A percentile compares a stretch with the other conserved stretches of the same genome.
phyloP scores from a whole-genome alignment of 2,797 vertebrate species.

The Syngnathus acus region DNA sequence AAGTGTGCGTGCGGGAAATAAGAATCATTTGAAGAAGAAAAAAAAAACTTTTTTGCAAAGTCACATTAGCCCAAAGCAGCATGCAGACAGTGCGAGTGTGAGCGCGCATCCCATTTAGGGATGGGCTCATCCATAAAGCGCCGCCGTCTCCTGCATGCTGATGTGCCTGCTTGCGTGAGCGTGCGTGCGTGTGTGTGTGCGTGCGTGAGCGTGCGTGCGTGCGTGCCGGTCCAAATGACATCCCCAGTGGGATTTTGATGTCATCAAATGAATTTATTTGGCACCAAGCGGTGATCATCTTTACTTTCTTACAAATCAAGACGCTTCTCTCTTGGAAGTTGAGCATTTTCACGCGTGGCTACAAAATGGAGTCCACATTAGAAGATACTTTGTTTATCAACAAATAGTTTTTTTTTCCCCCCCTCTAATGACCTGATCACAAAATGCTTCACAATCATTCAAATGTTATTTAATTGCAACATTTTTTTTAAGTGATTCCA shows the following conservation, averaged over 20 bases:
- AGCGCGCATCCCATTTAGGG: neutral
- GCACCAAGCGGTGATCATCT: slow-evolving; percentile 24
- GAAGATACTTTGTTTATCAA: too few species aligned
- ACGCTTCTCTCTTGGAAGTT: too few species aligned
- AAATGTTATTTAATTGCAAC: neutral
- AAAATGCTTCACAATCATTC: too few species aligned
- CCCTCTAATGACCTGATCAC: too few species aligned
- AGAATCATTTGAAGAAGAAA: neutral
- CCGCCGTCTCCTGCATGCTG: neutral
- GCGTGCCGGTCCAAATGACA: slow-evolving; percentile 28
- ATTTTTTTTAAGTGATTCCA: neutral
- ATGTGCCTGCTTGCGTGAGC: slow-evolving; percentile 23
- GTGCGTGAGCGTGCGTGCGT: slow-evolving; percentile 18
- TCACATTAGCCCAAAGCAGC: slow-evolving; percentile 1
- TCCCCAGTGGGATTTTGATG: slow-evolving; percentile 3
- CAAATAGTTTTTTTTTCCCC: too few species aligned
- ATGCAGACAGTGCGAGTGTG: neutral
- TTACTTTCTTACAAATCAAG: neutral
- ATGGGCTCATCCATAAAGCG: neutral
- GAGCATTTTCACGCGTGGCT: too few species aligned
- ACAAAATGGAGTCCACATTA: too few species aligned
- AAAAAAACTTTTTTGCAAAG: neutral
- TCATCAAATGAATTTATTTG: neutral
- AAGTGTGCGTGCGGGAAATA: neutral
- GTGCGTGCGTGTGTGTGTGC: slow-evolving; percentile 19